Evolutionary conservation across 2,888 invertebrate species (phyloP).

Genomic region (Entomobrya proxima): DNA sequence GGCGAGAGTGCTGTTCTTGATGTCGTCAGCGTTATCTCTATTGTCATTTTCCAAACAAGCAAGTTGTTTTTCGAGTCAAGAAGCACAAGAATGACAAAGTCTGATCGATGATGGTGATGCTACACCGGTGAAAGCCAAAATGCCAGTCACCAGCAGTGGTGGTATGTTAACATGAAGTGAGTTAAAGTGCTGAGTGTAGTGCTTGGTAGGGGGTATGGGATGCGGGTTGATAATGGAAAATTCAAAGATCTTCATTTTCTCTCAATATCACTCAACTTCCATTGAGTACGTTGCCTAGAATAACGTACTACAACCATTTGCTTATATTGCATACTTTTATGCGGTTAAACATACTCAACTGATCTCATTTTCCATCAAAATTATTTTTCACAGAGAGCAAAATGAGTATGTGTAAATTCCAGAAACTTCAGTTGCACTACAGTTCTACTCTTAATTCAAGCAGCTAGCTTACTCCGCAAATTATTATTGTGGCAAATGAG

Average conservation of each 20-base stretch:
- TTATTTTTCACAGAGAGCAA: neutral
- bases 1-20: neutral
- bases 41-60: neutral
- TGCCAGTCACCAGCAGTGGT: neutral
- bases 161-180: neutral
- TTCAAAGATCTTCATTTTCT: neutral
- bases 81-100: neutral
- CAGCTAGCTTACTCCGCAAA: neutral
- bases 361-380: conserved; percentile 7
- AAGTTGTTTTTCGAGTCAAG: neutral
- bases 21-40: neutral
- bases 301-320: neutral
- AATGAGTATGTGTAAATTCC: conserved; percentile 6
- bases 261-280: neutral
- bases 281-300: neutral
- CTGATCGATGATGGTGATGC: conserved; percentile 20
- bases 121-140: conserved; percentile 10
- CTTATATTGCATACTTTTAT: neutral
- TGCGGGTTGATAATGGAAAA: neutral
- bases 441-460: neutral
- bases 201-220: neutral
- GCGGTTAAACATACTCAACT: conserved; percentile 1
- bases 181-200: neutral
- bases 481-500: neutral
- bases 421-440: neutral